These are phyloP conservation scores for Hippocampus barbouri DNA, from an alignment of 2,113 vertebrate species.

Conservation along the genomic window DNA sequence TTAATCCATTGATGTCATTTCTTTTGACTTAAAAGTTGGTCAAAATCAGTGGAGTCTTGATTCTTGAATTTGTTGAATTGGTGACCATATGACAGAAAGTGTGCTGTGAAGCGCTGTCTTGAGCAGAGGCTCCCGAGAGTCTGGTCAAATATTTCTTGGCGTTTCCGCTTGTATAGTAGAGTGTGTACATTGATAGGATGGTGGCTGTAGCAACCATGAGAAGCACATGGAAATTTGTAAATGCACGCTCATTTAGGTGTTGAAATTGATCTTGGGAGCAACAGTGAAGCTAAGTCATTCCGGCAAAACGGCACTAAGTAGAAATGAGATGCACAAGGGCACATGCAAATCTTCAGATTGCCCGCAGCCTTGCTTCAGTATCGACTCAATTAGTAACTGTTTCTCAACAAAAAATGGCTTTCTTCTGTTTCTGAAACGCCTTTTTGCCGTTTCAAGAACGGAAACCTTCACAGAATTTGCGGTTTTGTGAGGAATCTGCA, in stretches of 20 bases:
- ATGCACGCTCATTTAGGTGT: constrained; percentile 37
- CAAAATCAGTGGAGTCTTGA: neutral
- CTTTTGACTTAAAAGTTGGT: neutral
- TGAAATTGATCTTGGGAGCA: constrained; percentile 39
- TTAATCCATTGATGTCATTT: neutral
- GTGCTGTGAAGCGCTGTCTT: neutral
- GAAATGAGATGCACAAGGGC: constrained; percentile 1
- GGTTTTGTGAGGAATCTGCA: neutral
- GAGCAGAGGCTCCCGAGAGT: neutral
- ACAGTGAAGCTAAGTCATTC: constrained; percentile 30
- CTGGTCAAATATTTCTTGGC: neutral
- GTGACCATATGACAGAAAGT: neutral
- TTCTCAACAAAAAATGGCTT: neutral
- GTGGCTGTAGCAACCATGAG: constrained; percentile 5
- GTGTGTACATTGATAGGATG: neutral
- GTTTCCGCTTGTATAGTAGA: neutral
- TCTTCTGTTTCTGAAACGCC: neutral
- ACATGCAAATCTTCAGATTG: constrained; percentile 12
- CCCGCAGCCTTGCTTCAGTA: constrained; percentile 6
- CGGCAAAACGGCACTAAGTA: constrained; percentile 17
- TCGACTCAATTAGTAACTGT: neutral
- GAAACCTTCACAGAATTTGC: neutral
- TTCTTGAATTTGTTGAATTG: neutral
- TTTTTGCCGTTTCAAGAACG: neutral
- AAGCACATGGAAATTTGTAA: constrained; percentile 30